These are phyloP conservation scores for Callospermophilus lateralis DNA, from an alignment of 2,113 vertebrate genomes.

Conservation along the genomic window DNA sequence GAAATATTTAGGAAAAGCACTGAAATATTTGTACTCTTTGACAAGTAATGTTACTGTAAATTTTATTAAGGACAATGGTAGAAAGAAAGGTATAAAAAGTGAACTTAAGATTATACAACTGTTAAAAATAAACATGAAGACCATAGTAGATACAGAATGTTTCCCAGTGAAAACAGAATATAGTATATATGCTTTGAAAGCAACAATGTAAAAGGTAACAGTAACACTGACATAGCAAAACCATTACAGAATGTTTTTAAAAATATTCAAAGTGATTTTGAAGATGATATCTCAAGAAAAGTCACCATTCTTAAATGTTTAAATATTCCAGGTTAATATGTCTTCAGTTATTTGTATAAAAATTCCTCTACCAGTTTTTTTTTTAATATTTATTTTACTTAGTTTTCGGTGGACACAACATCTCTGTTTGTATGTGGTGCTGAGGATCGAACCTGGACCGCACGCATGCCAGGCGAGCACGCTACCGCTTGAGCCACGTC, in stretches of 20 bases:
- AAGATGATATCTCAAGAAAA: background rate
- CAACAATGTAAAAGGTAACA: background rate
- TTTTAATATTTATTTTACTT: no score
- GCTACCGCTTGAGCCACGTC: no score
- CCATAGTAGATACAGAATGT: background rate
- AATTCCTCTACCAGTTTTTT: background rate
- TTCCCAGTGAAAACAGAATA: background rate
- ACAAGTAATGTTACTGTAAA: background rate
- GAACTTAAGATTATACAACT: background rate
- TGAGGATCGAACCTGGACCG: no score
- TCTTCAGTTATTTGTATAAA: background rate
- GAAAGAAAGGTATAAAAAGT: background rate
- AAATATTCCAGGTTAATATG: slow-evolving; percentile 27
- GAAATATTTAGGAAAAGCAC: background rate
- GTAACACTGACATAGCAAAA: background rate
- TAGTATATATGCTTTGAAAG: background rate
- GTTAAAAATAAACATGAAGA: background rate
- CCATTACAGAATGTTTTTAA: background rate
- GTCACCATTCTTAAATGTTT: slow-evolving; percentile 13
- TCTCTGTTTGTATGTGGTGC: no score
- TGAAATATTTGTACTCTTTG: background rate
- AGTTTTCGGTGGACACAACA: no score
- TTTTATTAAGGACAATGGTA: background rate
- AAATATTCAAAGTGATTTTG: background rate
- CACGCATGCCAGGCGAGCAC: no score